Percentiles rank a stretch among this genome's conserved stretches.
These are phyloP conservation scores for Cephalopterus ornatus DNA, from an alignment of 2,113 vertebrate species.

Conservation along the genomic window DNA sequence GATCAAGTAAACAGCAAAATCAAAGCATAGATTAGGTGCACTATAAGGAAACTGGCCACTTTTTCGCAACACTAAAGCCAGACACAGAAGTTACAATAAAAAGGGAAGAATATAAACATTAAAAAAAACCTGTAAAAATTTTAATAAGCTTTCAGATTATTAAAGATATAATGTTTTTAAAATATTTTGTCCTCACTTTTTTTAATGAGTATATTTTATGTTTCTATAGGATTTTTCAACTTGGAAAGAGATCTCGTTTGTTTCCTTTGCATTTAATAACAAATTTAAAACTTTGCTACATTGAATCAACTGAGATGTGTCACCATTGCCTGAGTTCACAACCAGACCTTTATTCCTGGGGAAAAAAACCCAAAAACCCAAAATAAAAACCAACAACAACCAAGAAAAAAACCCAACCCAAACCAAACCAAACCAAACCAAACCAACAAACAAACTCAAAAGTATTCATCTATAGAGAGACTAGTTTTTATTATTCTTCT, in stretches of 20 bases:
- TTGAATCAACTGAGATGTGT: neutral
- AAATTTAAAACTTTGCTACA: neutral
- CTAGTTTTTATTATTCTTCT: neutral
- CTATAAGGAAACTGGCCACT: neutral
- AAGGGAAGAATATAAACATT: neutral
- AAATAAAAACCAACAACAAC: neutral
- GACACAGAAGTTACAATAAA: neutral
- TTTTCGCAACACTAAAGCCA: neutral
- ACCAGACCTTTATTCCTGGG: neutral
- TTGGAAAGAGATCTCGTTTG: neutral
- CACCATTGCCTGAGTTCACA: neutral
- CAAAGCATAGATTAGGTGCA: neutral
- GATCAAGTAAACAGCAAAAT: neutral
- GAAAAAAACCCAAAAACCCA: accelerated
- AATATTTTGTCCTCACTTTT: neutral
- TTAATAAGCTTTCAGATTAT: neutral
- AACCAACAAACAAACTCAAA: neutral
- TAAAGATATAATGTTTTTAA: neutral
- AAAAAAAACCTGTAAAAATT: neutral
- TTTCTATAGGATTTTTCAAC: neutral
- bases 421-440: no score
- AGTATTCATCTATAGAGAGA: neutral
- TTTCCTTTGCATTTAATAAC: neutral
- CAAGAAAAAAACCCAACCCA: neutral
- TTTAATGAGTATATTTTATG: neutral